These are phyloP conservation scores for Pachydiplax longipennis DNA, from an alignment of 2,888 invertebrate species.

Conservation along the genomic window DNA sequence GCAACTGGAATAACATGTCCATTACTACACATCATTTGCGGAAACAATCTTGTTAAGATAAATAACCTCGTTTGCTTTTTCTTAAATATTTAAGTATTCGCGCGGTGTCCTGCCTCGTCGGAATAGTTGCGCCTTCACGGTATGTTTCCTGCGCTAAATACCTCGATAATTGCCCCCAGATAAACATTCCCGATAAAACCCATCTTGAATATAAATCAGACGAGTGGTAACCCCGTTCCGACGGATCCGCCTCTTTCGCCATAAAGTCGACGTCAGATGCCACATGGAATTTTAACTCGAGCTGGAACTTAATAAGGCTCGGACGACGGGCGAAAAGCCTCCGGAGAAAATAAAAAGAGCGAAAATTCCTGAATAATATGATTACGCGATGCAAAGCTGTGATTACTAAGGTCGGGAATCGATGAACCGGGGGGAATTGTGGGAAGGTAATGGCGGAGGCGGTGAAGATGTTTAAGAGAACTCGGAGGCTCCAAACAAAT, in stretches of 20 bases:
- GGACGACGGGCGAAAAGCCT: not conserved
- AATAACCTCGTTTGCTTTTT: not conserved
- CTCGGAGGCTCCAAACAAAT: not conserved
- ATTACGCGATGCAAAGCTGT: conserved; percentile 25
- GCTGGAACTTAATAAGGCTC: not conserved
- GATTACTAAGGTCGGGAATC: conserved; percentile 5
- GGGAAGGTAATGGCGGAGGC: not conserved
- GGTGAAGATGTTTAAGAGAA: not conserved
- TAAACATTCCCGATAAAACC: not conserved
- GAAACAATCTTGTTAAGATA: not conserved
- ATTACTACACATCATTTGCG: not conserved
- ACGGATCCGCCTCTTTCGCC: not conserved
- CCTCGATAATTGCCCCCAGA: not conserved
- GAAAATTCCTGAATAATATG: not conserved
- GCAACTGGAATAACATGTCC: not conserved
- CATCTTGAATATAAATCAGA: not conserved
- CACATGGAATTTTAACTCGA: conserved; percentile 20
- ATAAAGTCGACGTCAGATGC: conserved; percentile 26
- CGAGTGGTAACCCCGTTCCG: not conserved
- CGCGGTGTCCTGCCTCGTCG: not conserved
- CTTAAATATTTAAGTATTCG: not conserved
- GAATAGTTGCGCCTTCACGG: not conserved
- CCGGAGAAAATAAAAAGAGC: not conserved
- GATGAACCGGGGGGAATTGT: not conserved
- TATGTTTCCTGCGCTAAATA: not conserved